Percentiles rank a stretch among this genome's conserved stretches.
These are phyloP conservation scores for Parapsyche elsis DNA, from an alignment of 1,140 invertebrate species.

Conservation along the genomic window DNA sequence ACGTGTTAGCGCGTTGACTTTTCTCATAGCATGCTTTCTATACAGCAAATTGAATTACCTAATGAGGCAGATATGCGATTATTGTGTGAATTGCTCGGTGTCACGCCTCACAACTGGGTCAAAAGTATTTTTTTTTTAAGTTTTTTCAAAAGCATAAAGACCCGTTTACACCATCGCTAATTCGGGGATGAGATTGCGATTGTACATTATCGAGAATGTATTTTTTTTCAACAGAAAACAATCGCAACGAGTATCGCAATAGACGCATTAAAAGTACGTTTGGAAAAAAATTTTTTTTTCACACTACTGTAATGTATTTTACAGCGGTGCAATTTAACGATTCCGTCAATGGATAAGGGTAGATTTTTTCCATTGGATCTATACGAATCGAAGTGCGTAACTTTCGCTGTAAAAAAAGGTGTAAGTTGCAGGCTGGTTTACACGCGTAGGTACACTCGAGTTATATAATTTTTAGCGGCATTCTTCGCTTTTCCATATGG, in stretches of 20 bases:
- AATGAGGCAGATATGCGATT: constrained; percentile 8
- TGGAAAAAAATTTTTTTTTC: too few relatives aligned
- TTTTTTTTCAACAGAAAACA: too few relatives aligned
- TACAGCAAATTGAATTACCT: constrained; percentile 16
- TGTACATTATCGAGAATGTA: too few relatives aligned
- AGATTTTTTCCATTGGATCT: neutral
- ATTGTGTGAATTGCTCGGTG: constrained; percentile 14
- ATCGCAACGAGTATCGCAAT: too few relatives aligned
- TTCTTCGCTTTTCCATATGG: constrained; percentile 3
- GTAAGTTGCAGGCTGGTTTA: neutral
- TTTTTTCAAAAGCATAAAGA: too few relatives aligned
- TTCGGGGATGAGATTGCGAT: too few relatives aligned
- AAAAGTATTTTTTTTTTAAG: neutral
- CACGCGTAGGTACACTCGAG: neutral
- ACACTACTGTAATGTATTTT: too few relatives aligned
- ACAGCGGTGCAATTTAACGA: too few relatives aligned
- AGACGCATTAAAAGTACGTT: too few relatives aligned
- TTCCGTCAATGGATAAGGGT: too few relatives aligned
- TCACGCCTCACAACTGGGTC: constrained; percentile 8
- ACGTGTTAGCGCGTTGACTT: neutral
- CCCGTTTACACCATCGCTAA: too few relatives aligned
- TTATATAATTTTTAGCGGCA: constrained; percentile 15
- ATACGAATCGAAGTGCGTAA: neutral
- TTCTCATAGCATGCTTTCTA: constrained; percentile 16
- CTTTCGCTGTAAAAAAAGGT: too few relatives aligned